Evolutionary conservation across 2,888 invertebrate genomes (phyloP).

Genomic region (Adelognathus sp.): DNA sequence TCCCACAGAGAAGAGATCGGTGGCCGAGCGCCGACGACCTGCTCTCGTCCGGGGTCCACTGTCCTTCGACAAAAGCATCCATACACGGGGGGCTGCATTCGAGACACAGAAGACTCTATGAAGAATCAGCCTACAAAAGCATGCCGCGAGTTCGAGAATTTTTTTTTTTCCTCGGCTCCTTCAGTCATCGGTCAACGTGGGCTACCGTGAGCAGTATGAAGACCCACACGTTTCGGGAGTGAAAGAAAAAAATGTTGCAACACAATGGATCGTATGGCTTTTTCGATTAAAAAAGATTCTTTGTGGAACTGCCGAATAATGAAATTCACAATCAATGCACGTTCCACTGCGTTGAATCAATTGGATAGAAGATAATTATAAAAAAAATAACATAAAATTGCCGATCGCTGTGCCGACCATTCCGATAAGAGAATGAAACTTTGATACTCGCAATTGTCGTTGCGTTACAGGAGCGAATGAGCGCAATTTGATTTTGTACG

Average conservation of each 20-base stretch:
- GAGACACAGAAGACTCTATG: conserved; percentile 16
- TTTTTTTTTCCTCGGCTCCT: neutral
- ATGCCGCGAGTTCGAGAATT: conserved; percentile 6
- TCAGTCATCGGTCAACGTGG: neutral
- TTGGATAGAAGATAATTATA: neutral
- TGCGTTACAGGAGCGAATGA: conserved; percentile 34
- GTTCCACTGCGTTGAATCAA: conserved; percentile 25
- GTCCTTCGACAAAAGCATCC: conserved; percentile 16
- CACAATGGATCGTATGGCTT: neutral
- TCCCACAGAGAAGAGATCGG: conserved; percentile 70
- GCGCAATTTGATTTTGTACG: conserved; percentile 24
- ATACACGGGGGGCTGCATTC: conserved; percentile 16
- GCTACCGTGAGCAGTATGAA: no score
- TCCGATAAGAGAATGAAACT: conserved; percentile 34
- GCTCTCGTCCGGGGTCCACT: neutral
- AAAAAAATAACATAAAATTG: conserved; percentile 31
- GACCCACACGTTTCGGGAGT: neutral
- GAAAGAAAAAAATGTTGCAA: neutral
- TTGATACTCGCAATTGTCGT: conserved; percentile 46
- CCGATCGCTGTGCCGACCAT: neutral
- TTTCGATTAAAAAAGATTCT: neutral
- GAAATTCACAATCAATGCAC: neutral
- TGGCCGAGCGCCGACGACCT: neutral
- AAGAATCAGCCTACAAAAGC: conserved; percentile 7
- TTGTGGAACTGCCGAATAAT: neutral